These are phyloP conservation scores for Dallia pectoralis DNA, from an alignment of 2,797 vertebrate species.

Conservation along the genomic window DNA sequence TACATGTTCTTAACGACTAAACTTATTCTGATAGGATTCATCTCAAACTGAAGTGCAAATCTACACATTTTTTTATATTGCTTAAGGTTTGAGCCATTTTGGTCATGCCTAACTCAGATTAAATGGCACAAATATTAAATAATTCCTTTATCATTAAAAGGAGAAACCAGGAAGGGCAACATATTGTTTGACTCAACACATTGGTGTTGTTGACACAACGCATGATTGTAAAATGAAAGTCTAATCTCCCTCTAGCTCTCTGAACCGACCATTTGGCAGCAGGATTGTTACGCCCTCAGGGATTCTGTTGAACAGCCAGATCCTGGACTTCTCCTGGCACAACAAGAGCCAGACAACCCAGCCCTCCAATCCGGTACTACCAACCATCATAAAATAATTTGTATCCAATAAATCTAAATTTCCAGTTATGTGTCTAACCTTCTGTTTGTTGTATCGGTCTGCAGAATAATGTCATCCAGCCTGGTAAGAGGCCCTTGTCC, in stretches of 20 bases:
- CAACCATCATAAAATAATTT: background rate
- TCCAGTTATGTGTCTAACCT: slow-evolving; percentile 3
- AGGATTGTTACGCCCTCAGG: slow-evolving; percentile 91
- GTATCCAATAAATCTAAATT: background rate
- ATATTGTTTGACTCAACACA: background rate
- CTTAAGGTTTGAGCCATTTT: background rate
- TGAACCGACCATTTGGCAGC: slow-evolving; percentile 96
- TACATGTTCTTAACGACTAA: no score
- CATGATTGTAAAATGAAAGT: background rate
- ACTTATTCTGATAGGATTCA: no score
- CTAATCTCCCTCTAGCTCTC: slow-evolving; percentile 74
- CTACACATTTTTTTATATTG: no score
- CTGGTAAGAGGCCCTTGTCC: slow-evolving; percentile 88
- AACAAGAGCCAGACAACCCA: slow-evolving; percentile 79
- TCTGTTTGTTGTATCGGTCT: slow-evolving; percentile 31
- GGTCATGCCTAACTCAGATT: background rate
- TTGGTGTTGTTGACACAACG: background rate
- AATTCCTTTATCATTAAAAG: background rate
- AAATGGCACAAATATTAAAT: background rate
- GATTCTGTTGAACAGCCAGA: slow-evolving; percentile 95
- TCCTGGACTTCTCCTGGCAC: slow-evolving; percentile 94
- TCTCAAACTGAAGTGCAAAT: no score
- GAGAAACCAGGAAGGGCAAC: background rate
- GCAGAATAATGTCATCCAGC: slow-evolving; percentile 83
- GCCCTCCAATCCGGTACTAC: slow-evolving; percentile 68